Evolutionary conservation across 35 echinoderm and acorn worm species (phyloP).

Genomic region (Acanthaster planci): DNA sequence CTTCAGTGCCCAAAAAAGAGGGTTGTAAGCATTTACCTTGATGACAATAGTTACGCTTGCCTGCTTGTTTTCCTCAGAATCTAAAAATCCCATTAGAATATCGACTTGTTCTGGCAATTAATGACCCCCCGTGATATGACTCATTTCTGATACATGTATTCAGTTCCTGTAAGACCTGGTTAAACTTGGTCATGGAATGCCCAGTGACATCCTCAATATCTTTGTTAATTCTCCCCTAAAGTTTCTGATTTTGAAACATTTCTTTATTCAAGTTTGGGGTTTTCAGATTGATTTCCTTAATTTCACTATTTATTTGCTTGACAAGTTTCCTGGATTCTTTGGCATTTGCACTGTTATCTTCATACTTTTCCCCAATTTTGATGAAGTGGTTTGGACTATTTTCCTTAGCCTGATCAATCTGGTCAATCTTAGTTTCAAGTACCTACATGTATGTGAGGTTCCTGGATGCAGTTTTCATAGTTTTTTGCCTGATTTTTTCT

Average conservation of each 20-base stretch:
- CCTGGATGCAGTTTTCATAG: neutral
- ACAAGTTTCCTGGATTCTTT: too few relatives aligned
- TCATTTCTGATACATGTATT: too few relatives aligned
- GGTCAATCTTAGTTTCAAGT: neutral
- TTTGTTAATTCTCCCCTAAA: too few relatives aligned
- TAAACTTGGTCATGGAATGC: too few relatives aligned
- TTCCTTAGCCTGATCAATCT: neutral
- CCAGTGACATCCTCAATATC: too few relatives aligned
- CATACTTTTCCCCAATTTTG: neutral
- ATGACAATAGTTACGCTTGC: neutral
- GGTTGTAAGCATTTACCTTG: neutral
- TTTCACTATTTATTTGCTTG: neutral
- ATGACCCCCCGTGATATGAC: neutral
- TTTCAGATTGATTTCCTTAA: neutral
- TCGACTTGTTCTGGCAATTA: neutral
- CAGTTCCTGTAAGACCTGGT: too few relatives aligned
- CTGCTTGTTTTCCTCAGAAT: neutral
- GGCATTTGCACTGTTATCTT: neutral
- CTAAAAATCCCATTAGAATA: neutral
- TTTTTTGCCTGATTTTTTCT: neutral
- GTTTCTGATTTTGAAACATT: too few relatives aligned
- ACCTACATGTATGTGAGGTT: neutral
- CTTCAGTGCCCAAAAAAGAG: neutral
- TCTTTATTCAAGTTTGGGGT: neutral
- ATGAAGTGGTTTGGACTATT: neutral